phyloP scores from a whole-genome alignment of 1,140 invertebrate genomes.

The Drosophila navojoa region DNA sequence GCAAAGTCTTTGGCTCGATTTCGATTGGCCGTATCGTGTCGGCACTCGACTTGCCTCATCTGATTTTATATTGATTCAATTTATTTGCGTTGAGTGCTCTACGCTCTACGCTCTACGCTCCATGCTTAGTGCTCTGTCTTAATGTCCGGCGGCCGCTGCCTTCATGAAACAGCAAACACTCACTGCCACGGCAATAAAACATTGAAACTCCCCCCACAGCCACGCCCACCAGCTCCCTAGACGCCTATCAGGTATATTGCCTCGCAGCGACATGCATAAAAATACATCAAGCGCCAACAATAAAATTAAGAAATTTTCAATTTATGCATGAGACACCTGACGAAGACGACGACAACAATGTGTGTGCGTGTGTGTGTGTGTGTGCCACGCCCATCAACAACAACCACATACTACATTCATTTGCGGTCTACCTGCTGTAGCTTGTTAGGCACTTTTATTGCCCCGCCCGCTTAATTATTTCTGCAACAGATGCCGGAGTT shows the following conservation, averaged over 20 bases:
- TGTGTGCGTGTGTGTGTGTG: conserved; percentile 19
- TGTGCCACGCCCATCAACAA: conserved; percentile 41
- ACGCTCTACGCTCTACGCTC: conserved; percentile 35
- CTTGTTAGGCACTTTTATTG: conserved; percentile 77
- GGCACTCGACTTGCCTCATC: conserved; percentile 32
- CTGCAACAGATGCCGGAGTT: not conserved
- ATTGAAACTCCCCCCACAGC: not conserved
- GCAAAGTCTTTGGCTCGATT: conserved; percentile 7
- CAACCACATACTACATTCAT: conserved; percentile 5
- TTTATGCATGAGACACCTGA: conserved; percentile 77
- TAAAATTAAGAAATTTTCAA: conserved; percentile 81
- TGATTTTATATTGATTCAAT: conserved; percentile 66
- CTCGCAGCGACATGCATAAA: conserved; percentile 3
- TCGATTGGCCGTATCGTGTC: conserved; percentile 21
- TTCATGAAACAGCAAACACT: conserved; percentile 5
- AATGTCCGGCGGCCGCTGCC: conserved; percentile 38
- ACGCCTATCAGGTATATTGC: not conserved
- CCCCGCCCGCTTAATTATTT: conserved; percentile 71
- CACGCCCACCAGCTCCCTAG: too few relatives aligned
- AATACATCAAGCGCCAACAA: conserved; percentile 61
- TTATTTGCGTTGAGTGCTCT: conserved; percentile 51
- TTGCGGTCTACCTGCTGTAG: conserved; percentile 33
- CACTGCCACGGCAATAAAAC: conserved; percentile 55
- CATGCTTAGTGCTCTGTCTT: conserved; percentile 18
- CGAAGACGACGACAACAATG: conserved; percentile 32